phyloP scores from a whole-genome alignment of 2,888 invertebrate genomes.

The Tiliacea citrago region DNA sequence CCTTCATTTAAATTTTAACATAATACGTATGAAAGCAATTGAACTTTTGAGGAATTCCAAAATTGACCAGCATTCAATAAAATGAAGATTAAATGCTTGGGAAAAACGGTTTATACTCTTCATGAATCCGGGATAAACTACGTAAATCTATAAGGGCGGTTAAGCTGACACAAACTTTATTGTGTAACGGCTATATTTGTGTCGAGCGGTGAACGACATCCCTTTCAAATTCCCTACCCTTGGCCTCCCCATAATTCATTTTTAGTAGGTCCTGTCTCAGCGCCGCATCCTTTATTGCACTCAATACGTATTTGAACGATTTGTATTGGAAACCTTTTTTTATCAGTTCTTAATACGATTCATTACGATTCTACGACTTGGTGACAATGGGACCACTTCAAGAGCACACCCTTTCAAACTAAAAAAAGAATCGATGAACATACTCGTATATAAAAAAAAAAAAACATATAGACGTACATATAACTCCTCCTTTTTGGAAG shows the following conservation, averaged over 20 bases:
- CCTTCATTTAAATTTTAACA: background rate
- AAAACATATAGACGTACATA: too few relatives aligned
- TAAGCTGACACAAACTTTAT: constrained; percentile 30
- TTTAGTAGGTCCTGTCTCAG: constrained; percentile 17
- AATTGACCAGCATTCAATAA: background rate
- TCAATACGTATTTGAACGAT: constrained; percentile 27
- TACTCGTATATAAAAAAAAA: too few relatives aligned
- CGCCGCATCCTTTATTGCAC: background rate
- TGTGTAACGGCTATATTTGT: constrained; percentile 24
- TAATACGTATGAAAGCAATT: background rate
- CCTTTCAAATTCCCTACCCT: constrained; percentile 34
- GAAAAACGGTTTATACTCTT: background rate
- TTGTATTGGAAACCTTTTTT: background rate
- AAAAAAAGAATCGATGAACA: too few relatives aligned
- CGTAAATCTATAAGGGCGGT: constrained; percentile 11
- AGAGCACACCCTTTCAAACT: too few relatives aligned
- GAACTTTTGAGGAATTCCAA: background rate
- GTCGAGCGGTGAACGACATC: constrained; percentile 31
- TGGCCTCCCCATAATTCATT: constrained; percentile 45
- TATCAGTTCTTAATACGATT: background rate
- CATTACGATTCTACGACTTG: too few relatives aligned
- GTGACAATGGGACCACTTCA: too few relatives aligned
- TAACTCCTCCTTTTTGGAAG: too few relatives aligned
- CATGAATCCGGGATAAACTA: constrained; percentile 11
- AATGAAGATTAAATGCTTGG: background rate